Evolutionary conservation across 1,140 invertebrate genomes (phyloP), one percentile per base, ranked within the genome.

Genomic region (Ephestia elutella): DNA sequence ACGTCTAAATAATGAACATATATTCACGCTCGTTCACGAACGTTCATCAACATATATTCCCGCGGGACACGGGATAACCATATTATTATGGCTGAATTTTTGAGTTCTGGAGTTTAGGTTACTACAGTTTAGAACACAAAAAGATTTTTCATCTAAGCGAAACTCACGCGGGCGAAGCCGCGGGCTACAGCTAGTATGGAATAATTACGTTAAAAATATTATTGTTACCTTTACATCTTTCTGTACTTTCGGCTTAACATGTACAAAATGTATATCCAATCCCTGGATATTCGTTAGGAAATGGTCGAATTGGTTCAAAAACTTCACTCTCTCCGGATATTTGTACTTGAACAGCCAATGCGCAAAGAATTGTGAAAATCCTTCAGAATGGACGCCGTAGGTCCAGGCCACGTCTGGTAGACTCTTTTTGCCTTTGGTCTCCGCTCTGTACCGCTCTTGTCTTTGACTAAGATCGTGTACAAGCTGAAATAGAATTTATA

Each of bases 291-390:
- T 91, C 0, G 93, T 92, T 28, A 89, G 92, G 68, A 91, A 96
- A 50, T 96, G 94, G 0, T 93, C 91, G 68, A 92, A 94, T 57
- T 91, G 87, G 68, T 96, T 97, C 0, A 97, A 74, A 28, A 90
- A 88, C 5, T 80, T 80, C 72, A 94, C 92, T 20, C 94, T 83
- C 57, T 93, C 72, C 15, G 71, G 81, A 92, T 95, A 95, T 54
- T 94, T 90, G 70, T 95, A 97, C 51, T 94, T 90, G 5, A 90
- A 92, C 32, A 82, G 85, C 95, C 95, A 96, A 74, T 94, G 92
- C 0, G 92, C 80, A 0, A 94, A 69, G 8, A 96, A 80, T 54
- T 90, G 87, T n/a, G 90, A 89, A 0, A 95, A 75, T 20, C 90
- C 91, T 0, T 91, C 89, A 0, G 90, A 84, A 49, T 94, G 92